Evolutionary conservation across 2,888 invertebrate species (phyloP).

Genomic region (Aporophyla lueneburgensis): DNA sequence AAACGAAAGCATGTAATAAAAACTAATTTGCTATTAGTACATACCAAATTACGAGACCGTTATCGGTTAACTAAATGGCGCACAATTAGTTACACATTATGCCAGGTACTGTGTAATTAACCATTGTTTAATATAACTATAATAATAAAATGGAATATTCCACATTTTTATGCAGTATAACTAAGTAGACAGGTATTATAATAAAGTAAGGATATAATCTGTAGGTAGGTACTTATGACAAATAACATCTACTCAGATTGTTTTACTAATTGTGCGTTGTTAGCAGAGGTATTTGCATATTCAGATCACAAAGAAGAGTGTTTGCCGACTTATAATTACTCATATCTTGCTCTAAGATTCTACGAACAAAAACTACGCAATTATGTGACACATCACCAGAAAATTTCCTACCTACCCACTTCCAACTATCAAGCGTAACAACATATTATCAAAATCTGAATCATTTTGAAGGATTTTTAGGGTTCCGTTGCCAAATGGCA

Average conservation of each 20-base stretch:
- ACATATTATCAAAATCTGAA: too few relatives aligned
- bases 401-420: neutral
- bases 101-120: neutral
- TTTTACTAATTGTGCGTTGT: neutral
- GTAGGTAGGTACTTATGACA: neutral
- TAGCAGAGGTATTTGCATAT: constrained; percentile 17
- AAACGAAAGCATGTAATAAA: neutral
- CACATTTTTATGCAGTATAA: neutral
- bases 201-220: constrained; percentile 12
- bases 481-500: too few relatives aligned
- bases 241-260: constrained; percentile 6
- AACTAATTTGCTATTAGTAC: too few relatives aligned
- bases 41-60: neutral
- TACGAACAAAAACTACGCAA: neutral
- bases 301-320: neutral
- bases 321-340: constrained; percentile 7
- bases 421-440: too few relatives aligned
- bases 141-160: neutral
- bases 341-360: neutral
- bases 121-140: neutral
- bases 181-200: neutral
- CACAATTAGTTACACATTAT: neutral
- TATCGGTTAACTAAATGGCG: constrained; percentile 1
- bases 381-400: too few relatives aligned
- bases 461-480: too few relatives aligned